Conservation (phyloP, 2,113 vertebrate species). For the Laterallus jamaicensis region DNA sequence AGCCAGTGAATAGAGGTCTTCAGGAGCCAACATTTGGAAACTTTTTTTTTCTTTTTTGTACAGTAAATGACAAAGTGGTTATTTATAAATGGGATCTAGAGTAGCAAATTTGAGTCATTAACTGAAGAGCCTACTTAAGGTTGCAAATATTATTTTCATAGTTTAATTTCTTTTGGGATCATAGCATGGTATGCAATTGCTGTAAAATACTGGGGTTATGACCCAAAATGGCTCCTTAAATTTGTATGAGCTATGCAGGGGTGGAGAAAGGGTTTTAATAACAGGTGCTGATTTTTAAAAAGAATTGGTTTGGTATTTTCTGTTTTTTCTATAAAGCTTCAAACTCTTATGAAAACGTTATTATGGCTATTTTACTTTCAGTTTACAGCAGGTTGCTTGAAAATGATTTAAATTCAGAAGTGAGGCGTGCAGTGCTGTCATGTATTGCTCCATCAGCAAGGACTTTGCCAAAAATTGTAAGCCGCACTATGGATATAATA, state of each 20-base stretch:
- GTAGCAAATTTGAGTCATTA: neutral
- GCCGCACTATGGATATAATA: conserved; percentile 90
- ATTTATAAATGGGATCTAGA: neutral
- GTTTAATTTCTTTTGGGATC: neutral
- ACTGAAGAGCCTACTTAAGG: neutral
- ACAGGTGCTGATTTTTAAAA: neutral
- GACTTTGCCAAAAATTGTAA: conserved; percentile 87
- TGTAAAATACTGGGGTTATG: neutral
- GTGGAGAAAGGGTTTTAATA: neutral
- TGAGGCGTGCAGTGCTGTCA: conserved; percentile 91
- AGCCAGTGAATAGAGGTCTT: neutral
- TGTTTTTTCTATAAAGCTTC: neutral
- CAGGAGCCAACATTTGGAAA: neutral
- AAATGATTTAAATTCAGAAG: conserved; percentile 90
- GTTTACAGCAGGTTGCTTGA: conserved; percentile 88
- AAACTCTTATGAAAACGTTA: neutral
- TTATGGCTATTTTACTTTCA: conserved; percentile 57
- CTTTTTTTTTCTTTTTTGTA: neutral
- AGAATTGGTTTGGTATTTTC: neutral
- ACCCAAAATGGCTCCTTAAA: neutral
- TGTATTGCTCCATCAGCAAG: conserved; percentile 88
- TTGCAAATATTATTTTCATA: neutral
- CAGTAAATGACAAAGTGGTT: neutral
- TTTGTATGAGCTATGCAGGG: neutral
- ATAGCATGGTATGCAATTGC: neutral